These are phyloP conservation scores for Pardalotus punctatus DNA, from an alignment of 2,113 vertebrate species.

Conservation along the genomic window DNA sequence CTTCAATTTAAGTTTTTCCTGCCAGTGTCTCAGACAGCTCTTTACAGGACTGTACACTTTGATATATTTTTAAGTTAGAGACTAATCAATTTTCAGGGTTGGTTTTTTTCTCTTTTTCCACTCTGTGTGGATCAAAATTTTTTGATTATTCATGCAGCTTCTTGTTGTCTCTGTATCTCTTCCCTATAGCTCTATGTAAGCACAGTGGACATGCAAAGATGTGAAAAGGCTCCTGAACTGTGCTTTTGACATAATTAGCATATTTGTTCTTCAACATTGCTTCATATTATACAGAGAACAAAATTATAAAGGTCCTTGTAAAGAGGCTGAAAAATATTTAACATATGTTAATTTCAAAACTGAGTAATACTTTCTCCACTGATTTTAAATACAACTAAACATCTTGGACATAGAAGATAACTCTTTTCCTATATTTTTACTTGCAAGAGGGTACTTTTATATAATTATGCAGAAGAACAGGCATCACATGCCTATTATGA, in stretches of 20 bases:
- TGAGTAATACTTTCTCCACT: neutral
- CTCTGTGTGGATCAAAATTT: neutral
- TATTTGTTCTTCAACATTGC: neutral
- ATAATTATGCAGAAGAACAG: neutral
- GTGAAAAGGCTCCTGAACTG: neutral
- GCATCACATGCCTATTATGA: neutral
- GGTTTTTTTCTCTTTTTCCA: neutral
- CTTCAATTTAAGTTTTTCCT: neutral
- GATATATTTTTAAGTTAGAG: neutral
- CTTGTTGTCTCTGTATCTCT: neutral
- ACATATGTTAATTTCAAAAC: neutral
- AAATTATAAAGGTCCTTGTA: neutral
- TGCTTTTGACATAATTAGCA: neutral
- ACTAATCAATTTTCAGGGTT: neutral
- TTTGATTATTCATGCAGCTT: neutral
- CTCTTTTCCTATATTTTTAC: neutral
- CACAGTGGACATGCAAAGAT: neutral
- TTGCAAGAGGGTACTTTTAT: neutral
- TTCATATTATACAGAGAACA: neutral
- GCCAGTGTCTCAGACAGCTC: neutral
- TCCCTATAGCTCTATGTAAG: neutral
- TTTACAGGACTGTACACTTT: neutral
- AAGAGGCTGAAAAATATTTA: neutral
- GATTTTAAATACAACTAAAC: neutral
- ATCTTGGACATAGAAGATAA: neutral